Evolutionary conservation across 2,888 invertebrate genomes (phyloP).

Genomic region (Ectropis crepuscularia): DNA sequence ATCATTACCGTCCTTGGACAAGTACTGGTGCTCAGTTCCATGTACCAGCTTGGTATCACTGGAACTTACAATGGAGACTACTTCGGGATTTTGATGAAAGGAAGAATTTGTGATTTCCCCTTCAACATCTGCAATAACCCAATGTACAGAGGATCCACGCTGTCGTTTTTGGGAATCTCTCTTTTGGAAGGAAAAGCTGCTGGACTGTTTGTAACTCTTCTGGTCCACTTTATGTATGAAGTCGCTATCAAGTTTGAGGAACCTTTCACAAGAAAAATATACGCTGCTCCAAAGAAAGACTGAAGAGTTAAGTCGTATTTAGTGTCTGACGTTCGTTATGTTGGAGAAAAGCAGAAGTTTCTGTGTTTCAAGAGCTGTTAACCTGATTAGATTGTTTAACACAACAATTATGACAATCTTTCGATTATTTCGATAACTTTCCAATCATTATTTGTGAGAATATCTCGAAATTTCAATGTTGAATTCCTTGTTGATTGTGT

Average conservation of each 20-base stretch:
- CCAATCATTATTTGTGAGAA: too few species aligned
- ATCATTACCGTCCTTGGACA: not conserved
- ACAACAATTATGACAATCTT: too few species aligned
- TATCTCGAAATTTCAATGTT: too few species aligned
- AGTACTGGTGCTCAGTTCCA: conserved; percentile 26
- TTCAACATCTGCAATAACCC: conserved; percentile 42
- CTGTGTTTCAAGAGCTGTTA: too few species aligned
- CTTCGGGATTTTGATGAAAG: conserved; percentile 43
- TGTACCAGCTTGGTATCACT: conserved; percentile 41
- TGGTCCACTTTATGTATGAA: conserved; percentile 6
- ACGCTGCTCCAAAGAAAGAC: not conserved
- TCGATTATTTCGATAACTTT: too few species aligned
- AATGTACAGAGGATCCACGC: conserved; percentile 43
- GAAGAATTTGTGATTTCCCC: conserved; percentile 39
- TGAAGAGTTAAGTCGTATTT: not conserved
- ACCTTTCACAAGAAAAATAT: conserved; percentile 11
- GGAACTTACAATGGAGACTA: conserved; percentile 45
- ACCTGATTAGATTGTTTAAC: too few species aligned
- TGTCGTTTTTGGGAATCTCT: conserved; percentile 39
- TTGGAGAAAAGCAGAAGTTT: too few species aligned
- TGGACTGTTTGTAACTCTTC: not conserved
- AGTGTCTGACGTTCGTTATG: too few species aligned
- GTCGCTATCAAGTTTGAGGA: conserved; percentile 21
- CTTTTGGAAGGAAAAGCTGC: conserved; percentile 11
- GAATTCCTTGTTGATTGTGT: too few species aligned